phyloP scores from a whole-genome alignment of 2,113 vertebrate species.

The Melospiza georgiana region DNA sequence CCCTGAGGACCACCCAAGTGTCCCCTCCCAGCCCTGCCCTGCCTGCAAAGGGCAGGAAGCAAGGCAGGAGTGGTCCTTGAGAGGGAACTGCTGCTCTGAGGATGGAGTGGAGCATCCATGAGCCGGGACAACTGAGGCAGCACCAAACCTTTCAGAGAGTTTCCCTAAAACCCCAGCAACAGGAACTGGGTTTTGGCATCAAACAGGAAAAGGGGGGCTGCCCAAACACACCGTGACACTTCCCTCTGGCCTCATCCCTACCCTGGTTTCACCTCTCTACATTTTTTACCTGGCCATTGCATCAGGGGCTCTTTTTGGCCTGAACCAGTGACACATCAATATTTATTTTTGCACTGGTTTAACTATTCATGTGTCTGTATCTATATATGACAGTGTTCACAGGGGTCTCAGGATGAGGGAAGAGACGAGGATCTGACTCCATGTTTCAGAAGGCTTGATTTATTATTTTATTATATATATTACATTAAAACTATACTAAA shows the following conservation, averaged over 20 bases:
- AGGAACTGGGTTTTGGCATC: fast-evolving
- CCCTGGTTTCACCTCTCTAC: neutral
- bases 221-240: fast-evolving
- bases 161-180: neutral
- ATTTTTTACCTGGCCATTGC: neutral
- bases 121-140: fast-evolving
- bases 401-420: too few species aligned
- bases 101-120: neutral
- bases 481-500: too few species aligned
- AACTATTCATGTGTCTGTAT: too few species aligned
- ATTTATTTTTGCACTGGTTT: neutral
- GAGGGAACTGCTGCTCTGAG: neutral
- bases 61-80: neutral
- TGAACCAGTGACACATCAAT: neutral
- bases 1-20: neutral
- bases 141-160: fast-evolving
- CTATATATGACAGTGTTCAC: too few species aligned
- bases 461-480: too few species aligned
- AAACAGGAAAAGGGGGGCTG: neutral
- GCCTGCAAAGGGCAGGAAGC: neutral
- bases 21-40: fast-evolving
- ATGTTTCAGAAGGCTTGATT: too few species aligned
- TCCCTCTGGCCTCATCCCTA: neutral
- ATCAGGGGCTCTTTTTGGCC: neutral
- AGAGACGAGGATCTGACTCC: too few species aligned